Base-by-base conservation (phyloP, 2,888 invertebrate species). In the Brachynemurus nebulosus region DNA sequence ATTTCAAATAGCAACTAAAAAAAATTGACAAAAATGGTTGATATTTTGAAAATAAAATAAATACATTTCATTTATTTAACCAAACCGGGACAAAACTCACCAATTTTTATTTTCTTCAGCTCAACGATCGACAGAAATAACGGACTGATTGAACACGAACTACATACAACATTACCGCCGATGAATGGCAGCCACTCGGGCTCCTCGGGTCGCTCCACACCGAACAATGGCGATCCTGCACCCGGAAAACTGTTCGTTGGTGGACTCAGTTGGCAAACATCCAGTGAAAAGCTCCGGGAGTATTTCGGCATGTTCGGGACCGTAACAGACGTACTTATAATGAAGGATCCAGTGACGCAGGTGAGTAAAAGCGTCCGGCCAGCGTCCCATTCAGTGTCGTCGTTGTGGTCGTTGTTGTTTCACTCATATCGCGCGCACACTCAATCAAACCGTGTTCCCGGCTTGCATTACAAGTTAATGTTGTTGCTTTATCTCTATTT, bases 281-380 rank as follows among this genome's bases (percentile, higher is more conserved):
- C 88, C 58, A 83, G 86, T 45, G 90, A 91, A 64, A 91, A 89
- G 64, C 76, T 91, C n/a, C 71, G 86, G 56, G 89, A 90, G 57
- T 91, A 91, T 66, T 91, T 91, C 55, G 84, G 86, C 45, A 86
- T 89, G 82, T 91, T 89, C 57, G 91, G 91, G 46, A 80, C 83
- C 4, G 89, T 91, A 52, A 85, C 88, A 23, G 90, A 91, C 62
- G 90, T 91, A 45, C 76, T 90, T 50, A 90, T 91, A 58, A 90
- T 91, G 90, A 90, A 90, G 70, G 90, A 91, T 65, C 90, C 90
- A 1, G 83, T 89, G 30, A 90, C 90, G 51, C 89, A 89, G 85
- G 90, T 90, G 69, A 68, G 67, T 55, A 25, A n/a, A n/a, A n/a
- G n/a, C n/a, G n/a, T n/a, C n/a, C n/a, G n/a, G n/a, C n/a, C n/a